Evolutionary conservation across 2,797 vertebrate species (phyloP).

Genomic region (Lycodopsis pacificus): DNA sequence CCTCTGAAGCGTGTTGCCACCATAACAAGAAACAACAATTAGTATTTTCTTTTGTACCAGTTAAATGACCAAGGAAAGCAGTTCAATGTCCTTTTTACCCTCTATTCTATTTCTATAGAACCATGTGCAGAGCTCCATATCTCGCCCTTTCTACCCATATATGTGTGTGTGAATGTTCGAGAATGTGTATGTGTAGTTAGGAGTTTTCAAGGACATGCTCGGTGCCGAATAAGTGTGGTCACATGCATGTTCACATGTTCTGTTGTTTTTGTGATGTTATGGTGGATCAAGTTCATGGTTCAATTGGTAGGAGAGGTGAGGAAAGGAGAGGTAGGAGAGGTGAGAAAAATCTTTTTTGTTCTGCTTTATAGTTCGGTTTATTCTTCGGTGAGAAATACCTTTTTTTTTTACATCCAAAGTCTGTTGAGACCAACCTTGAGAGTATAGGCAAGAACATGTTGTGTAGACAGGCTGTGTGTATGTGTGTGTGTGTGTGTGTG

Average conservation of each 20-base stretch:
- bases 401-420: background rate
- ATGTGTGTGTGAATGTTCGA: background rate
- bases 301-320: background rate
- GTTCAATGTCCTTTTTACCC: background rate
- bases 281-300: conserved; percentile 35
- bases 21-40: background rate
- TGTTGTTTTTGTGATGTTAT: conserved; percentile 24
- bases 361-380: background rate
- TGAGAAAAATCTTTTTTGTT: background rate
- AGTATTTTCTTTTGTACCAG: background rate
- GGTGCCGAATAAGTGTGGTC: conserved; percentile 51
- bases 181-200: conserved; percentile 6
- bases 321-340: no score
- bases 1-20: background rate
- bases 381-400: background rate
- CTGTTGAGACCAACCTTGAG: background rate
- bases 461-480: background rate
- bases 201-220: conserved; percentile 38
- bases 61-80: background rate
- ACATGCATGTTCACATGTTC: conserved; percentile 70
- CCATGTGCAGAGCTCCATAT: background rate
- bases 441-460: conserved; percentile 32
- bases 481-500: conserved; percentile 23
- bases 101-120: background rate
- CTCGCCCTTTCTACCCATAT: background rate